These are phyloP conservation scores for Synaphobranchus kaupii DNA, from an alignment of 2,797 vertebrate species.

Conservation along the genomic window DNA sequence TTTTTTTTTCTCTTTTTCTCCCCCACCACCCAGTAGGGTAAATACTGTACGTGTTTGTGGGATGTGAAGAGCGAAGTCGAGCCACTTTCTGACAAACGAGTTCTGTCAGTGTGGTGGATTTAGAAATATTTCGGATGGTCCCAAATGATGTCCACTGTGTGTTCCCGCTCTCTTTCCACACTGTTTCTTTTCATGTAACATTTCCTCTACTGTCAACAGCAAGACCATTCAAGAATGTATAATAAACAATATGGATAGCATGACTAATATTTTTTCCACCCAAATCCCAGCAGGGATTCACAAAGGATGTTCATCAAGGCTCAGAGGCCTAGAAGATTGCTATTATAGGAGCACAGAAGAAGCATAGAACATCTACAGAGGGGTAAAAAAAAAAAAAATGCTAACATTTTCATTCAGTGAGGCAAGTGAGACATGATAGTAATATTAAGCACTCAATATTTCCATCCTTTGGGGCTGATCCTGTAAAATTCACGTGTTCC, in stretches of 20 bases:
- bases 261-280: conserved; percentile 12
- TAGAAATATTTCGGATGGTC: neutral
- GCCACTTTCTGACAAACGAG: conserved; percentile 28
- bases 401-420: neutral
- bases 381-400: neutral
- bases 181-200: neutral
- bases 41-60: conserved; percentile 1
- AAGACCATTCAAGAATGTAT: neutral
- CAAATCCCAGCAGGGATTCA: neutral
- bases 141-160: neutral
- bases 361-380: neutral
- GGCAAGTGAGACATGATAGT: neutral
- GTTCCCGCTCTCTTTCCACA: conserved; percentile 16
- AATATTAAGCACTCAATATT: neutral
- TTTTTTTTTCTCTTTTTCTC: neutral
- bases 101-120: conserved; percentile 13
- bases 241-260: conserved; percentile 10
- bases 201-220: neutral
- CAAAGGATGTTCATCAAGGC: neutral
- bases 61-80: neutral
- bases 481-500: neutral
- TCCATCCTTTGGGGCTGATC: neutral
- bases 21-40: neutral
- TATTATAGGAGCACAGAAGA: too few relatives aligned
- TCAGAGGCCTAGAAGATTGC: neutral